These are phyloP conservation scores for Chelon auratus DNA, from an alignment of 2,797 vertebrate species.

Conservation along the genomic window DNA sequence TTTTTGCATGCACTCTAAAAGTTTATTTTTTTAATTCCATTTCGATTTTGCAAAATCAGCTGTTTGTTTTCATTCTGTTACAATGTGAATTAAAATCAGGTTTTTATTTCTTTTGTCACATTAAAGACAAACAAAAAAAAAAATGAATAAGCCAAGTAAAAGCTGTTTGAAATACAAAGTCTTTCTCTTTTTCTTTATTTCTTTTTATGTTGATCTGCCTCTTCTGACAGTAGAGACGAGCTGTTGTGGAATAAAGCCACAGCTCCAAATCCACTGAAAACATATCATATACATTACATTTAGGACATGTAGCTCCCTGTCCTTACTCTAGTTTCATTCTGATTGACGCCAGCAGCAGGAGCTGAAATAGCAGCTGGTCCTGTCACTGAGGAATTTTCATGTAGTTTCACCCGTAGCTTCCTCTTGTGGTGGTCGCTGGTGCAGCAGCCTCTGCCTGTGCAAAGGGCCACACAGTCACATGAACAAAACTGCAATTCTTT, in stretches of 20 bases:
- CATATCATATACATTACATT: background rate
- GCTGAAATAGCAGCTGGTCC: conserved; percentile 7
- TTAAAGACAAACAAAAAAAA: background rate
- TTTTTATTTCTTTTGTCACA: background rate
- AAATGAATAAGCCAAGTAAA: background rate
- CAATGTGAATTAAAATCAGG: too few species aligned
- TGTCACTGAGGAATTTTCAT: background rate
- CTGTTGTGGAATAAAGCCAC: background rate
- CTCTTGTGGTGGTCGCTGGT: conserved; percentile 39
- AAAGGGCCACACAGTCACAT: background rate
- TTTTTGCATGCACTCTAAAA: too few species aligned
- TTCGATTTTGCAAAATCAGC: background rate
- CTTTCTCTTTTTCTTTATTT: background rate
- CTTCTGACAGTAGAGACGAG: background rate
- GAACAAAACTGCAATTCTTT: too few species aligned
- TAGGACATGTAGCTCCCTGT: background rate
- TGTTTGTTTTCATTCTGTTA: background rate
- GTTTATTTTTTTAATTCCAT: background rate
- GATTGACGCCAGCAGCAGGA: background rate
- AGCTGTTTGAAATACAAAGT: background rate
- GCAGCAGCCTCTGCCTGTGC: background rate
- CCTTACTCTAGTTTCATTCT: background rate
- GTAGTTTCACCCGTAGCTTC: background rate
- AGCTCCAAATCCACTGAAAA: background rate
- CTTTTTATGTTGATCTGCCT: too few species aligned